Conservation (phyloP, 1,140 invertebrate genomes). For the Drosophila bocki region DNA sequence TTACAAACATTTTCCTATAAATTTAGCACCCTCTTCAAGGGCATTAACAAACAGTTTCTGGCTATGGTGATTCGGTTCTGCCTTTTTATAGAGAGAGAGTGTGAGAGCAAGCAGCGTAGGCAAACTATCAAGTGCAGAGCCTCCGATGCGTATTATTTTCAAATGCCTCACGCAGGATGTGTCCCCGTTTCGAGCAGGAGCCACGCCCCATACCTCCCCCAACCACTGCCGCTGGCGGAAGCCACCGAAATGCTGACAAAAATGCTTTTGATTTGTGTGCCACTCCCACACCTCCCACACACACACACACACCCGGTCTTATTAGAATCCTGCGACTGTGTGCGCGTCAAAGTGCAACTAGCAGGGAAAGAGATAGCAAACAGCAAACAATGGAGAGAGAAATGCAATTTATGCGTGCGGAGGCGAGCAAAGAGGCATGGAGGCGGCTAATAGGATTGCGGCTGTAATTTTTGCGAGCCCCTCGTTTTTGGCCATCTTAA, state of each 20-base stretch:
- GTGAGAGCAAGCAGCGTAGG: neutral
- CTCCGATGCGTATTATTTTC: conserved; percentile 30
- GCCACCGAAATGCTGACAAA: conserved; percentile 48
- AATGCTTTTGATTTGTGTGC: conserved; percentile 47
- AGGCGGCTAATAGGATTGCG: conserved; percentile 60
- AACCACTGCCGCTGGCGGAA: conserved; percentile 2
- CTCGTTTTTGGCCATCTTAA: conserved; percentile 1
- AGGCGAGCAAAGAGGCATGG: neutral
- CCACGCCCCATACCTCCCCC: conserved; percentile 1
- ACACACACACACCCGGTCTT: conserved; percentile 24
- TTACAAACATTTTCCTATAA: neutral
- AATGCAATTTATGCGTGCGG: conserved; percentile 52
- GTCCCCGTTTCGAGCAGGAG: conserved; percentile 29
- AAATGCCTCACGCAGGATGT: conserved; percentile 36
- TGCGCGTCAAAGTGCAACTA: conserved; percentile 43
- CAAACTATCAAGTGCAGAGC: conserved; percentile 32
- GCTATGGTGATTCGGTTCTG: neutral
- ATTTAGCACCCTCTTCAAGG: neutral
- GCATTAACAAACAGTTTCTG: neutral
- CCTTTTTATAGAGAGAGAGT: neutral
- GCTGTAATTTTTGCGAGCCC: conserved; percentile 40
- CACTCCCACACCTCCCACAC: neutral
- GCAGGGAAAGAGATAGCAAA: conserved; percentile 44
- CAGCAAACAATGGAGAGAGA: conserved; percentile 23
- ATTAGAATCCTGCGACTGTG: conserved; percentile 48